Base-by-base conservation (phyloP, 2,797 vertebrate genomes). In the Phyllotis vaccarum region DNA sequence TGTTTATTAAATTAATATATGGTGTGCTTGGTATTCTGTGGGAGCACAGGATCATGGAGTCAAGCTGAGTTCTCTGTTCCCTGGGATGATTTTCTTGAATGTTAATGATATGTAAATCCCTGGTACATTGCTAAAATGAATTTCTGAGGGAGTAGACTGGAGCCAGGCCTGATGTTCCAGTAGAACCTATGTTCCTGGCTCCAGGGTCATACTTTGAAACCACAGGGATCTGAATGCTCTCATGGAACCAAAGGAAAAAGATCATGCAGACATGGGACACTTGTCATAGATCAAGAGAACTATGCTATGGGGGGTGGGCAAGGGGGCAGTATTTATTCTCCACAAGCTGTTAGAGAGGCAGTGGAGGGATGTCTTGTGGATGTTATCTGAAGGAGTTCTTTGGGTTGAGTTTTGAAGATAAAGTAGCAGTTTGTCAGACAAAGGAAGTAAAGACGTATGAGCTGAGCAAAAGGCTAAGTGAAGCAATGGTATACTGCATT, bases 401-500 rank as follows among this genome's bases (percentile, higher is more conserved):
- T 56, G 43, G 81, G 40, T 62, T 37, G 64, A 89, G n/a, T 62
- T 89, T 54, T 75, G 52, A 89, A 78, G 21, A 58, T 4, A 34
- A 58, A 79, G 14, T 27, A 54, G 13, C 22, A 40, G 27, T 81
- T 88, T 89, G 14, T 13, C 37, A 40, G 29, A 6, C 6, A 82
- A 43, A 90, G 5, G 86, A 86, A 94, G 37, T 34, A 82, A 90
- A 46, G 56, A 54, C n/a, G 24, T 0, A 2, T 24, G n/a, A 14
- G 24, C 11, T 70, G 52, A 58, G 37, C 0, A 0, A 79, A 68
- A 49, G 64, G 12, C 13, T 29, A 34, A 72, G 49, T 0, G 14
- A 64, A 80, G 86, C 64, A 21, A 21, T 13, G 1, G n/a, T 1
- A 29, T 1, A 0, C 0, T 6, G 24, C 10, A 3, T 3, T 13